These are phyloP conservation scores for Aldrovandia affinis DNA, from an alignment of 2,797 vertebrate genomes.

Conservation along the genomic window DNA sequence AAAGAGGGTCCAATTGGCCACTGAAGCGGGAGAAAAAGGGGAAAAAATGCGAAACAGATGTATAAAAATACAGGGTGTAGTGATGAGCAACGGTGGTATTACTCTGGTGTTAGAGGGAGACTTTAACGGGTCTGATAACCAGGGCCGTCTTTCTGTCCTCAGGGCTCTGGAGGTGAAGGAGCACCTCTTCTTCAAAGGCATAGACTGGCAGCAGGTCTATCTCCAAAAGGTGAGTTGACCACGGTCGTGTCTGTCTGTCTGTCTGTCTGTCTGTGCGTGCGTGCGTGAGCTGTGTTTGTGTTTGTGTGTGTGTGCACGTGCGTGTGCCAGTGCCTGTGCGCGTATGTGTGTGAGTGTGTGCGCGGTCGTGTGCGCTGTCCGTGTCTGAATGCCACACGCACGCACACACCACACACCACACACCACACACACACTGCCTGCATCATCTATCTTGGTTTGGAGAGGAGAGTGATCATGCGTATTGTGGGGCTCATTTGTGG, in stretches of 20 bases:
- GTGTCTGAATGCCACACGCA: neutral
- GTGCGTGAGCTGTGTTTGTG: constrained; percentile 3
- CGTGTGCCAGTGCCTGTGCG: too few species aligned
- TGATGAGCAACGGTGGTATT: neutral
- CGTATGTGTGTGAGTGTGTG: too few species aligned
- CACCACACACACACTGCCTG: neutral
- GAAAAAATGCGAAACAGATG: too few species aligned
- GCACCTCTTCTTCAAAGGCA: constrained; percentile 91
- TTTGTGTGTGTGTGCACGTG: too few species aligned
- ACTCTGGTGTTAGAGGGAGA: neutral
- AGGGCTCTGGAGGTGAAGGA: constrained; percentile 93
- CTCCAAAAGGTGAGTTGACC: constrained; percentile 86
- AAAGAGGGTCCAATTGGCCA: too few species aligned
- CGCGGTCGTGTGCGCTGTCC: too few species aligned
- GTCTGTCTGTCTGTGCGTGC: neutral
- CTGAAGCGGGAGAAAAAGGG: too few species aligned
- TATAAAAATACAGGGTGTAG: too few species aligned
- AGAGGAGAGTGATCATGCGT: neutral
- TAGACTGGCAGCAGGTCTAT: constrained; percentile 97
- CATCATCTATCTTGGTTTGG: neutral
- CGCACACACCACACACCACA: neutral
- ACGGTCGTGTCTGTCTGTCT: neutral
- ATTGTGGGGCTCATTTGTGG: neutral
- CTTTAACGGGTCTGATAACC: neutral
- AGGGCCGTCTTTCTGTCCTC: constrained; percentile 32